Evolutionary conservation across 2,797 vertebrate species (phyloP).

Genomic region (Coranthus polyacanthus): DNA sequence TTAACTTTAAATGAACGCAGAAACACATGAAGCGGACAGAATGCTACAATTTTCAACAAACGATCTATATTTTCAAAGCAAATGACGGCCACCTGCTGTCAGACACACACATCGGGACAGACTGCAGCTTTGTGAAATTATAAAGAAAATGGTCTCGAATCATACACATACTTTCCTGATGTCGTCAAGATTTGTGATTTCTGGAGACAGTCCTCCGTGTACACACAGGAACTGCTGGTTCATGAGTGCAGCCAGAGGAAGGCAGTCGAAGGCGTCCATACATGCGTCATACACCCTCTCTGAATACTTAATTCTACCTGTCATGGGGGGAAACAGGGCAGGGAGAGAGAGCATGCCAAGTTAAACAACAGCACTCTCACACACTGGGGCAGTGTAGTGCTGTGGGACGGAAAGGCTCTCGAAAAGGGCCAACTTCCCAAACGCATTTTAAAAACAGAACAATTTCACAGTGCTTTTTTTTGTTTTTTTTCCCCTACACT

Average conservation of each 20-base stretch:
- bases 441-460: conserved; percentile 50
- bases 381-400: conserved; percentile 56
- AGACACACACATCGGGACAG: conserved; percentile 27
- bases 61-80: conserved; percentile 30
- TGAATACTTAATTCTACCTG: conserved; percentile 99
- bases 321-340: conserved; percentile 65
- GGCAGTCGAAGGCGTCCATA: conserved; percentile 99
- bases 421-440: conserved; percentile 53
- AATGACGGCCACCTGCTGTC: conserved; percentile 24
- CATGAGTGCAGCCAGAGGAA: conserved; percentile 98
- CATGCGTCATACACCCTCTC: conserved; percentile 98
- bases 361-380: conserved; percentile 69
- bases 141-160: conserved; percentile 37
- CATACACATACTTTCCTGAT: conserved; percentile 97
- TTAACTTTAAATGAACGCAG: conserved; percentile 41
- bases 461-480: conserved; percentile 50
- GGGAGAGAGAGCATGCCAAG: conserved; percentile 62
- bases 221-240: conserved; percentile 99
- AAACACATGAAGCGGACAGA: conserved; percentile 19
- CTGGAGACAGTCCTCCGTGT: conserved; percentile 97
- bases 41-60: conserved; percentile 26
- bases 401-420: conserved; percentile 54
- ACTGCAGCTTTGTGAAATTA: conserved; percentile 40
- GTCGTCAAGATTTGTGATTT: conserved; percentile 99
- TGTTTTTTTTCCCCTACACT: not conserved